A percentile compares a stretch with the other conserved stretches of the same genome.
Evolutionary conservation across 2,888 invertebrate genomes (phyloP).

Genomic region (Eucera pruinosa): DNA sequence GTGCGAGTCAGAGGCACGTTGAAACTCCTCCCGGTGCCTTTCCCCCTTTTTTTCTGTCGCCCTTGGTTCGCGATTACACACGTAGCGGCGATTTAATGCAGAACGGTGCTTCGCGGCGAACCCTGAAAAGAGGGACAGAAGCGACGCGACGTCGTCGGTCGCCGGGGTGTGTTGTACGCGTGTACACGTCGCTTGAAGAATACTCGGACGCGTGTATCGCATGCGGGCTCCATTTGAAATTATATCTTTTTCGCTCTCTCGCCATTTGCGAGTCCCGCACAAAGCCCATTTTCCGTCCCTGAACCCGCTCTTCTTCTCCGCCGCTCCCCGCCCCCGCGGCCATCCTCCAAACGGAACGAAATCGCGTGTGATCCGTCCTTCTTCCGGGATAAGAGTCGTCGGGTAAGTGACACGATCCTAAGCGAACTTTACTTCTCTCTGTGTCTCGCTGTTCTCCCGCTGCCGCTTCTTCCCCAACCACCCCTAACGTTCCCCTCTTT

Average conservation of each 20-base stretch:
- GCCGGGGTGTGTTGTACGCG: slow-evolving; percentile 34
- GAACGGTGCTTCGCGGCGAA: slow-evolving; percentile 65
- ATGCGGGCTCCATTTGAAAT: slow-evolving; percentile 76
- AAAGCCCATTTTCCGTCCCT: slow-evolving; percentile 69
- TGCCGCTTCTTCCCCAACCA: too few species aligned
- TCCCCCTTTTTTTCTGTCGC: slow-evolving; percentile 45
- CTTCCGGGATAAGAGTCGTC: slow-evolving; percentile 44
- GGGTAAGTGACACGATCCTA: slow-evolving; percentile 43
- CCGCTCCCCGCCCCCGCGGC: not conserved
- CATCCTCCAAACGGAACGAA: slow-evolving; percentile 44
- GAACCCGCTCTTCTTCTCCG: slow-evolving; percentile 33
- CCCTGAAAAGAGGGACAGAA: slow-evolving; percentile 41
- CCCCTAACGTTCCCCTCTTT: slow-evolving; percentile 4
- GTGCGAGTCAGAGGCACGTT: slow-evolving; percentile 30
- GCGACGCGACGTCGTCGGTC: slow-evolving; percentile 21
- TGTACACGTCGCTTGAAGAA: slow-evolving; percentile 45
- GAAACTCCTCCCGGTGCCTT: slow-evolving; percentile 39
- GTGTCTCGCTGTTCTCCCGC: not conserved
- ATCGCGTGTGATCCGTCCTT: slow-evolving; percentile 48
- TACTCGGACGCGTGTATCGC: slow-evolving; percentile 62
- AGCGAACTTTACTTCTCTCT: slow-evolving; percentile 25
- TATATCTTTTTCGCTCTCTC: slow-evolving; percentile 72
- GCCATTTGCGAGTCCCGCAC: slow-evolving; percentile 67
- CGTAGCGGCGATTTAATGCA: slow-evolving; percentile 68
- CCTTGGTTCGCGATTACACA: slow-evolving; percentile 64